Evolutionary conservation across 2,113 vertebrate species (phyloP), one percentile per base, ranked within the genome.

Genomic region (Suncus etruscus): DNA sequence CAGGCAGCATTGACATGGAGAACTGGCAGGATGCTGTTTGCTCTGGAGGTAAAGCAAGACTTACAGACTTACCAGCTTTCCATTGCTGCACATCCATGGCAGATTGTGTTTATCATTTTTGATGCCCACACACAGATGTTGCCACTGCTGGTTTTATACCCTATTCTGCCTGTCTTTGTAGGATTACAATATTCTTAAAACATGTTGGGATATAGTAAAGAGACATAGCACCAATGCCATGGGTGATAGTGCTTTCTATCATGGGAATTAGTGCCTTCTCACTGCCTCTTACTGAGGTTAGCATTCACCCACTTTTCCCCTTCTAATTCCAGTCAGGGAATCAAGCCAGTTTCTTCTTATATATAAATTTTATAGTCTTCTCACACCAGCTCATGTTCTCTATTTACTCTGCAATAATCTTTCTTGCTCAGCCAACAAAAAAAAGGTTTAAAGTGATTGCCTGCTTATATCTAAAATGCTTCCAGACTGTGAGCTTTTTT

Each of bases 391-490:
- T 95, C 91, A 77, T 92, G 92, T 93, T 96, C 88, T 82, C 73
- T 93, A 61, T 94, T 84, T 87, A 70, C 63, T 82, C 86, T 58
- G 4, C 54, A 85, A 3, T 81, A 89, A 92, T 92, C 93, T 95
- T 96, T 95, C 93, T 95, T 95, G 92, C 81, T 94, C 50, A 61
- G 94, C 95, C 95, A 94, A 86, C 95, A 89, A 95, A 89, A 79
- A 79, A 84, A 75, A 87, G 76, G 86, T 91, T 96, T 75, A 39
- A 94, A 96, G 89, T 2, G 31, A 68, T 82, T 51, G 88, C 86
- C 72, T 89, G 86, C 84, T 82, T 86, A 10, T 72, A 86, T 93
- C 74, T 79, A 91, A 95, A 95, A 85, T 85, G 86, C 92, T 95
- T 95, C 90, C 95, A 92, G 95, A 93, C 90, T 82, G 16, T 27